These are phyloP conservation scores for Acanthosepion pharaonis DNA, from an alignment of 2,888 invertebrate genomes.

Conservation along the genomic window DNA sequence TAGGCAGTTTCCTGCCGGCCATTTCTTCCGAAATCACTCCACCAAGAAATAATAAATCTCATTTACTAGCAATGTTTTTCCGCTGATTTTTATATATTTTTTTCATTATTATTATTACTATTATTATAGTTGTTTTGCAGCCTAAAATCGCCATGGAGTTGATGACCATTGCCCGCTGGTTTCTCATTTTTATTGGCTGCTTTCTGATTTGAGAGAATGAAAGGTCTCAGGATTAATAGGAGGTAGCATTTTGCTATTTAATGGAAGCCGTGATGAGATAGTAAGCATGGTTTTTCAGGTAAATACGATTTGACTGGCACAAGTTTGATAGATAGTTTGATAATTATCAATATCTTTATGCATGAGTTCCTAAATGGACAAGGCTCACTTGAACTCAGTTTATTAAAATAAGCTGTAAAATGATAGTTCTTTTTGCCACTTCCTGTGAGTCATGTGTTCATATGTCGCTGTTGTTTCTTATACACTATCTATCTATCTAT, in stretches of 20 bases:
- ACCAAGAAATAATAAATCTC: too few species aligned
- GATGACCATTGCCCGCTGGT: too few species aligned
- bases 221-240: neutral
- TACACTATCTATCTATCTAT: constrained; percentile 33
- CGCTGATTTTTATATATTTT: too few species aligned
- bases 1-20: too few species aligned
- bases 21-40: too few species aligned
- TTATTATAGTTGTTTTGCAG: too few species aligned
- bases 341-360: neutral
- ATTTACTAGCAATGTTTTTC: too few species aligned
- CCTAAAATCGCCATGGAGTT: too few species aligned
- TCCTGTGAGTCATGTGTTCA: neutral
- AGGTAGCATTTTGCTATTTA: neutral
- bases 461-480: neutral
- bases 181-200: neutral
- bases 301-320: neutral
- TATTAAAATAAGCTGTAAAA: neutral
- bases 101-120: too few species aligned
- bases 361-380: neutral
- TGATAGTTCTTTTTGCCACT: neutral
- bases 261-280: neutral
- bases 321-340: neutral
- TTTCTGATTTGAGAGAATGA: neutral
- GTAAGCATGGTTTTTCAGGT: neutral
- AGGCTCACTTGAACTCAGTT: neutral